Percentiles rank a stretch among this genome's conserved stretches.
These are phyloP conservation scores for Heliconius hortense DNA, from an alignment of 2,888 invertebrate species.

Conservation along the genomic window DNA sequence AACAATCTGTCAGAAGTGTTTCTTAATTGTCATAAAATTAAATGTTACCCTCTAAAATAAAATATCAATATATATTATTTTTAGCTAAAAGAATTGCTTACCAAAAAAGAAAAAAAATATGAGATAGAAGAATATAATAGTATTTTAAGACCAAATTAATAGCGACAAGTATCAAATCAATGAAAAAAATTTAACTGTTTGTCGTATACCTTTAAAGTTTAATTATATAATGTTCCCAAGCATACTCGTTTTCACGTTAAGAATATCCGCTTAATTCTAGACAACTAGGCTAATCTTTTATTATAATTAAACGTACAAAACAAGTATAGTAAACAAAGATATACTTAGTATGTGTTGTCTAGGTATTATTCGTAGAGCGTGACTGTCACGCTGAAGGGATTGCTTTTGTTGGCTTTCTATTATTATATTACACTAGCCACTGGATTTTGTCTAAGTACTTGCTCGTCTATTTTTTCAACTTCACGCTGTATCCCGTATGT, in stretches of 20 bases:
- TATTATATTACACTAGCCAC: slow-evolving; percentile 13
- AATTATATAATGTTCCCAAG: neutral
- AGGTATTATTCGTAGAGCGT: slow-evolving; percentile 21
- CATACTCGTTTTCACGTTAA: slow-evolving; percentile 4
- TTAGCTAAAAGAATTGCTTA: no score
- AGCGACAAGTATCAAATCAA: neutral
- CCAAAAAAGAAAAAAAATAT: no score
- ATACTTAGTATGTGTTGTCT: neutral
- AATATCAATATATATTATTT: no score
- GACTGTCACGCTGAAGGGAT: slow-evolving; percentile 15
- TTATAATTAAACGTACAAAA: slow-evolving; percentile 9
- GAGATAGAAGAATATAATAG: no score
- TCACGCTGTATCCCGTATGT: no score
- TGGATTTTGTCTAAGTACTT: neutral
- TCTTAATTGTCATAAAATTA: slow-evolving; percentile 25
- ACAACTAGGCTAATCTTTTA: slow-evolving; percentile 5
- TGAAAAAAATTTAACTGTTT: no score
- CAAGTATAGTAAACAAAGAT: slow-evolving; percentile 14
- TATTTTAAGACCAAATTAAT: neutral
- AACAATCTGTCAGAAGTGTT: slow-evolving; percentile 45
- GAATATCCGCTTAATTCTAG: neutral
- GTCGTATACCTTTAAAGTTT: neutral
- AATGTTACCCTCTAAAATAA: slow-evolving; percentile 6
- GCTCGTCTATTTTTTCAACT: neutral
- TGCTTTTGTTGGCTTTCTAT: slow-evolving; percentile 19